Percentiles rank a stretch among this genome's conserved stretches.
phyloP scores from a whole-genome alignment of 2,888 invertebrate genomes.

The Gari tellinella region DNA sequence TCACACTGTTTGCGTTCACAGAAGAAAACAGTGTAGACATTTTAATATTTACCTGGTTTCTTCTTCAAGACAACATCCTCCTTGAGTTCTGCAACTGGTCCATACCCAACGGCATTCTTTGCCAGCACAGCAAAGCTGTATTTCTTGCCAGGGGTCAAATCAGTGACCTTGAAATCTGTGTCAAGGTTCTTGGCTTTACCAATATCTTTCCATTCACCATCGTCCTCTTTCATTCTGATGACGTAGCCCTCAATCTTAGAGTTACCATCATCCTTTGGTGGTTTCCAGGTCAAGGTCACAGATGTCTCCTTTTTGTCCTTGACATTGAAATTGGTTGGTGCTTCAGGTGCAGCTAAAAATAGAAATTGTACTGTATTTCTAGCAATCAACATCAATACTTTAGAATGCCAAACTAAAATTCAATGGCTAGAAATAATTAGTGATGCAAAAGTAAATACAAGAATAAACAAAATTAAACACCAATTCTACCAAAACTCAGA shows the following conservation, averaged over 20 bases:
- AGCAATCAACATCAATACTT: too few species aligned
- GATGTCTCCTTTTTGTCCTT: constrained; percentile 70
- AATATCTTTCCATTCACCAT: constrained; percentile 92
- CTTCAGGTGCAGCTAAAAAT: constrained; percentile 78
- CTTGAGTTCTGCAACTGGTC: constrained; percentile 72
- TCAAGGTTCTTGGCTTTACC: constrained; percentile 91
- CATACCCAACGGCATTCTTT: constrained; percentile 79
- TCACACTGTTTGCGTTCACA: too few species aligned
- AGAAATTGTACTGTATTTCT: too few species aligned
- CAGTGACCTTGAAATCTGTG: constrained; percentile 74
- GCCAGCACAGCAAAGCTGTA: constrained; percentile 83
- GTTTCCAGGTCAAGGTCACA: constrained; percentile 83
- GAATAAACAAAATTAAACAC: too few species aligned
- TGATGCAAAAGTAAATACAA: too few species aligned
- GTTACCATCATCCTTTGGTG: constrained; percentile 84
- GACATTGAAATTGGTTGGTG: constrained; percentile 67
- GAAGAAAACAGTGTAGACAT: too few species aligned
- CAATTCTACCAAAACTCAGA: too few species aligned
- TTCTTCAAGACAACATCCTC: constrained; percentile 69
- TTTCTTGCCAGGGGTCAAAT: constrained; percentile 75
- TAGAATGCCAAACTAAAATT: too few species aligned
- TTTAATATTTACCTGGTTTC: constrained; percentile 60
- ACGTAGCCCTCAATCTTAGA: constrained; percentile 82
- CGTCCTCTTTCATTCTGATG: constrained; percentile 86
- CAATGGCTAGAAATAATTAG: too few species aligned